Conservation (phyloP, 2,113 vertebrate genomes). For the Antennarius striatus region DNA sequence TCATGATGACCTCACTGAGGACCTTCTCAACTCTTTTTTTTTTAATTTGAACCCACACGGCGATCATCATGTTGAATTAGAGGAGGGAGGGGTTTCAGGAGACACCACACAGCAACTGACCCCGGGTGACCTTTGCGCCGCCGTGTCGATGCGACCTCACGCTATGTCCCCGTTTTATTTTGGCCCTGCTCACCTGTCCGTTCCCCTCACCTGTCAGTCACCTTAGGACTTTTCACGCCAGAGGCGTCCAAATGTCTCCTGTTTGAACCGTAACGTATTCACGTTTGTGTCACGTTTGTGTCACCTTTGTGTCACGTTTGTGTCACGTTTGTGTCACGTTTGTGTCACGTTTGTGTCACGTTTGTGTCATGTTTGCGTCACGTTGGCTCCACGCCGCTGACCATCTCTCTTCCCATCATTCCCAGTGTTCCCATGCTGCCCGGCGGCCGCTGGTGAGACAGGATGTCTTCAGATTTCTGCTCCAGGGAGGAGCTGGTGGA, state of each 20-base stretch:
- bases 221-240: not conserved
- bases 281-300: too few species aligned
- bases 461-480: constrained; percentile 66
- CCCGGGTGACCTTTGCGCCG: constrained; percentile 19
- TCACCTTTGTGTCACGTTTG: too few species aligned
- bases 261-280: constrained; percentile 14
- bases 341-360: too few species aligned
- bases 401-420: not conserved
- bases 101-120: too few species aligned
- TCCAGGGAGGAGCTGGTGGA: constrained; percentile 53
- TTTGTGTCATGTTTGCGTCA: too few species aligned
- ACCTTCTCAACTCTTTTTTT: too few species aligned
- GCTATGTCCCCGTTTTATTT: constrained; percentile 40
- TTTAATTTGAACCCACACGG: too few species aligned
- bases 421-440: constrained; percentile 59
- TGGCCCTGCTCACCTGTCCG: constrained; percentile 42
- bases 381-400: too few species aligned
- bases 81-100: too few species aligned
- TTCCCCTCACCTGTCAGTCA: constrained; percentile 22
- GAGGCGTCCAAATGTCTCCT: constrained; percentile 23
- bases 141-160: not conserved
- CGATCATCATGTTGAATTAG: too few species aligned
- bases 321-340: too few species aligned
- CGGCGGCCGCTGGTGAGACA: constrained; percentile 34
- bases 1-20: too few species aligned